phyloP scores from a whole-genome alignment of 2,888 invertebrate species.

The Craniophora ligustri region DNA sequence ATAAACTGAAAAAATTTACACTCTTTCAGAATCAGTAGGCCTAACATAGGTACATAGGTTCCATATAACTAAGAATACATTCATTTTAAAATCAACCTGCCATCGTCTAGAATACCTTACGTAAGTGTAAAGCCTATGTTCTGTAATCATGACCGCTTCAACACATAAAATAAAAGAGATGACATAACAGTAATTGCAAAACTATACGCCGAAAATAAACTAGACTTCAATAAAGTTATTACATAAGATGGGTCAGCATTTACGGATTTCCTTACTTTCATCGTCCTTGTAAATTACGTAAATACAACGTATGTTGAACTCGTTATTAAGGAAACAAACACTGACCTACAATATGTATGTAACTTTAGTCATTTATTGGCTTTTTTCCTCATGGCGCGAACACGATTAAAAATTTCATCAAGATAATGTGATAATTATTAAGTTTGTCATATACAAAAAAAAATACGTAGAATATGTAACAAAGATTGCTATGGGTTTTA shows the following conservation, averaged over 20 bases:
- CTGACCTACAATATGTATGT: slow-evolving; percentile 26
- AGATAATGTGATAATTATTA: background rate
- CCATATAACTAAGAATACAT: background rate
- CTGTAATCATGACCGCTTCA: slow-evolving; percentile 7
- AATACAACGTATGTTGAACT: slow-evolving; percentile 39
- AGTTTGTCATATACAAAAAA: too few relatives aligned
- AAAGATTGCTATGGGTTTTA: too few relatives aligned
- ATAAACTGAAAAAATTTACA: too few relatives aligned
- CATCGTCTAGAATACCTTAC: slow-evolving; percentile 14
- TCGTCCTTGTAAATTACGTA: slow-evolving; percentile 51
- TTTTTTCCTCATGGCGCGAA: slow-evolving; percentile 33
- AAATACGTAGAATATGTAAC: too few relatives aligned
- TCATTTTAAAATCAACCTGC: background rate
- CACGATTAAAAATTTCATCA: slow-evolving; percentile 1
- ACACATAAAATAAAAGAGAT: slow-evolving; percentile 39
- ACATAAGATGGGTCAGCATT: slow-evolving; percentile 65
- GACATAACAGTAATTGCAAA: slow-evolving; percentile 59
- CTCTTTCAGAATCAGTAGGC: too few relatives aligned
- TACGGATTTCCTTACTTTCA: slow-evolving; percentile 75
- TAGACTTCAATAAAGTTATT: slow-evolving; percentile 55
- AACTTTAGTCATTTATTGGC: slow-evolving; percentile 24
- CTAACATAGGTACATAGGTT: background rate
- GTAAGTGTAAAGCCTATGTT: slow-evolving; percentile 14
- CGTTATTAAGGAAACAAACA: slow-evolving; percentile 26
- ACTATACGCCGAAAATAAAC: slow-evolving; percentile 52